A percentile compares a stretch with the other conserved stretches of the same genome.
These are phyloP conservation scores for Zelostemma sp. DNA, from an alignment of 1,140 invertebrate genomes.

Conservation along the genomic window DNA sequence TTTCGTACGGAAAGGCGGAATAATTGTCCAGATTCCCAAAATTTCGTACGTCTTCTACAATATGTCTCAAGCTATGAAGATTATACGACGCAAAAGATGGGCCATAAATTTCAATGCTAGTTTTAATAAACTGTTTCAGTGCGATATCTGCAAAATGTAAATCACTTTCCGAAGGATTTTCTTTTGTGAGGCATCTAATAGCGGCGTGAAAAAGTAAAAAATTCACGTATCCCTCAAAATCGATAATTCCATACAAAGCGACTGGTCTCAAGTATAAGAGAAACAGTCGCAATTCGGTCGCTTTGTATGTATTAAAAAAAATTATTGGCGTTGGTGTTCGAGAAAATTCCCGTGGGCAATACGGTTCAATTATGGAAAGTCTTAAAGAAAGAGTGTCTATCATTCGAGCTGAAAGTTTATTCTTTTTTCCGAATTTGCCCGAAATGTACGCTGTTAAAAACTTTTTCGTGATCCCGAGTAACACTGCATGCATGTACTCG, in stretches of 20 bases:
- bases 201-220: constrained; percentile 23
- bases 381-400: neutral
- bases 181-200: constrained; percentile 13
- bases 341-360: constrained; percentile 29
- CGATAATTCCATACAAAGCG: constrained; percentile 13
- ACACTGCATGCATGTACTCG: constrained; percentile 38
- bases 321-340: constrained; percentile 19
- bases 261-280: constrained; percentile 14
- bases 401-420: neutral
- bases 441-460: constrained; percentile 12
- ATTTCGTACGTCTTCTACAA: constrained; percentile 20
- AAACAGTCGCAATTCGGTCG: constrained; percentile 19
- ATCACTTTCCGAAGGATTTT: neutral
- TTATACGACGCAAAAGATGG: constrained; percentile 23
- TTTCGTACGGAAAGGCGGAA: constrained; percentile 33
- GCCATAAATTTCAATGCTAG: constrained; percentile 15
- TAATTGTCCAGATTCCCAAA: constrained; percentile 24
- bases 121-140: constrained; percentile 9
- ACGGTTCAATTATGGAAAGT: neutral
- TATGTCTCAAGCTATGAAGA: constrained; percentile 26
- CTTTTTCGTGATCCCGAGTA: constrained; percentile 31
- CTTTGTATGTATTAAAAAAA: constrained; percentile 28
- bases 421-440: constrained; percentile 20
- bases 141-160: constrained; percentile 13
- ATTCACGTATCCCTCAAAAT: constrained; percentile 6